Evolutionary conservation across 2,888 invertebrate species (phyloP).

Genomic region (Caenorhabditis macrosperma): DNA sequence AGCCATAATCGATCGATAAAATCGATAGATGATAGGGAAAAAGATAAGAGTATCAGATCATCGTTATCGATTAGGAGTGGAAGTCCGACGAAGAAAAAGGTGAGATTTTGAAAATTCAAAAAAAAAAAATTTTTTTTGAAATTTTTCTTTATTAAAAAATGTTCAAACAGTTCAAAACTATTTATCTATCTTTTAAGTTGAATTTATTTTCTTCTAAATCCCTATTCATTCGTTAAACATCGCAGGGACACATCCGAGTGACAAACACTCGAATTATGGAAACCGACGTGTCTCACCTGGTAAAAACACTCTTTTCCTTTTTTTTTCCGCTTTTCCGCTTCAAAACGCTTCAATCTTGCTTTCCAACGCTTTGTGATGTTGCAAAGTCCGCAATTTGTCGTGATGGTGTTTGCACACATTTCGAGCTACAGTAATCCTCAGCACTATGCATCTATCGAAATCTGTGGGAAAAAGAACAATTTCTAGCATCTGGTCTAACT

Average conservation of each 20-base stretch:
- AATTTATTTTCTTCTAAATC: too few species aligned
- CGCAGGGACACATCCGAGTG: constrained; percentile 38
- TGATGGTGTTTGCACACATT: constrained; percentile 10
- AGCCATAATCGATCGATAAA: not conserved
- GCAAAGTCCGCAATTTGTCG: constrained; percentile 2
- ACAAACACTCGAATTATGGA: constrained; percentile 38
- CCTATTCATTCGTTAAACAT: not conserved
- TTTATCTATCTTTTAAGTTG: too few species aligned
- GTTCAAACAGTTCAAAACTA: not conserved
- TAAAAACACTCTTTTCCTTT: constrained; percentile 11
- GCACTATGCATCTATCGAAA: not conserved
- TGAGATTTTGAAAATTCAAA: too few species aligned
- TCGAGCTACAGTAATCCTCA: not conserved
- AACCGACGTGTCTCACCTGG: constrained; percentile 58
- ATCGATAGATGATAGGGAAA: not conserved
- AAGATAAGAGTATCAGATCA: constrained; percentile 25
- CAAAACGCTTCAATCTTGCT: not conserved
- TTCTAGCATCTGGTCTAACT: too few species aligned
- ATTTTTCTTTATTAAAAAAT: not conserved
- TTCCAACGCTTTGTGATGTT: not conserved
- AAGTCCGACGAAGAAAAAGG: constrained; percentile 47
- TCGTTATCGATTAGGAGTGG: constrained; percentile 36
- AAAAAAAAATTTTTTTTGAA: not conserved
- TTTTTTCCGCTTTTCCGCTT: not conserved
- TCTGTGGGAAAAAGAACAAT: too few species aligned